Base-by-base conservation (phyloP, 2,888 invertebrate genomes). In the Hirtodrosophila cameraria region DNA sequence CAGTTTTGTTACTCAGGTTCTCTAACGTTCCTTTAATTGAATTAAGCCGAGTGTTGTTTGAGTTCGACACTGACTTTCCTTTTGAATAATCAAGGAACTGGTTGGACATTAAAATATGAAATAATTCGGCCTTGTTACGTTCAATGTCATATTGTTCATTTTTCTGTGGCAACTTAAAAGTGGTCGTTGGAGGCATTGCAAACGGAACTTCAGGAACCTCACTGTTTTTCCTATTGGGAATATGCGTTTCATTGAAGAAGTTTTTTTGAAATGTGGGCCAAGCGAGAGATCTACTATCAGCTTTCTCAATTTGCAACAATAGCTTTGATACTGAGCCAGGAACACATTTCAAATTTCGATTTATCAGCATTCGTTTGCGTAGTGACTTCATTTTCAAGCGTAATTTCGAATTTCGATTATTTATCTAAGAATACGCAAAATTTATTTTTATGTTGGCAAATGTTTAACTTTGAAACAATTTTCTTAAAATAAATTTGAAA, bases 351-450 rank as follows among this genome's bases (percentile, higher is more conserved):
- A 18, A 12, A 7, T 27, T 23, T 23, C 16, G 2, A 13, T 6
- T 9, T 6, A 7, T 1, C 16, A 9, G 8, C 33, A 8, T 6
- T 49, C 7, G 16, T 1, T 20, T n/a, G 13, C 2, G 0, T 1
- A 4, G 20, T 1, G 12, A 18, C 1, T 25, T 25, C 73, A 70
- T 72, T 35, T 8, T 38, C 9, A 1, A 12, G 12, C 25, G 28
- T n/a, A 58, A 35, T 54, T 70, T 63, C 9, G 38, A 72, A 69
- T 72, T 63, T 50, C 6, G 11, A 45, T 0, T 23, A 8, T 12
- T 3, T 25, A 12, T 9, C 31, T 31, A 2, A 9, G 20, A 59
- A 5, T 13, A n/a, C 23, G 7, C n/a, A 12, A 13, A 13, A n/a
- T n/a, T n/a, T n/a, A n/a, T n/a, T n/a, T n/a, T n/a, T n/a, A n/a